These are phyloP conservation scores for Halichoerus grypus DNA, from an alignment of 2,113 vertebrate species.

Conservation along the genomic window DNA sequence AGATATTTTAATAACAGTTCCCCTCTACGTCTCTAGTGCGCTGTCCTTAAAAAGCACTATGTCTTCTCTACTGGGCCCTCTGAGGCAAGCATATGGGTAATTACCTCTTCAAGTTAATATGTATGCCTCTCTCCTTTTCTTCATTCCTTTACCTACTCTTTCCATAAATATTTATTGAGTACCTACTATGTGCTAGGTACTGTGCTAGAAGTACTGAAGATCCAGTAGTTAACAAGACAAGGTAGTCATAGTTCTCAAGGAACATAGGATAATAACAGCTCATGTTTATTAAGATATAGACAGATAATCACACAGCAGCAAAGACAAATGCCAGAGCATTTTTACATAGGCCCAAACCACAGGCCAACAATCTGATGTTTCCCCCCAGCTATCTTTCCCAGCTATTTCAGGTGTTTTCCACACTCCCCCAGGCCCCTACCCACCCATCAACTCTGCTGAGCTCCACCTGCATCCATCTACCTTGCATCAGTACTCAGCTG, in stretches of 20 bases:
- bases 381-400: background rate
- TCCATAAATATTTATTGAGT: background rate
- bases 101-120: background rate
- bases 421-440: background rate
- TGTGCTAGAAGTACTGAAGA: background rate
- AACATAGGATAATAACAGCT: background rate
- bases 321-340: background rate
- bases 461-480: background rate
- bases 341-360: background rate
- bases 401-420: background rate
- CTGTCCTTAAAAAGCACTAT: background rate
- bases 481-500: background rate
- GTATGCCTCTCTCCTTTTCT: background rate
- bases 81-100: background rate
- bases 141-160: background rate
- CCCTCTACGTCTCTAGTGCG: background rate
- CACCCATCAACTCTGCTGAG: background rate
- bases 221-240: background rate
- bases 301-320: background rate
- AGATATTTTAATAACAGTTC: background rate
- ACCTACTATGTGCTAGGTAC: background rate
- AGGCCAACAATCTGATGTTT: background rate
- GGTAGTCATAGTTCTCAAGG: background rate
- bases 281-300: background rate
- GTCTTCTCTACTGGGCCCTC: background rate